Evolutionary conservation across 53 echinoderm and acorn worm species (phyloP), one percentile per base, ranked within the genome.

Genomic region (Henricia sp.): DNA sequence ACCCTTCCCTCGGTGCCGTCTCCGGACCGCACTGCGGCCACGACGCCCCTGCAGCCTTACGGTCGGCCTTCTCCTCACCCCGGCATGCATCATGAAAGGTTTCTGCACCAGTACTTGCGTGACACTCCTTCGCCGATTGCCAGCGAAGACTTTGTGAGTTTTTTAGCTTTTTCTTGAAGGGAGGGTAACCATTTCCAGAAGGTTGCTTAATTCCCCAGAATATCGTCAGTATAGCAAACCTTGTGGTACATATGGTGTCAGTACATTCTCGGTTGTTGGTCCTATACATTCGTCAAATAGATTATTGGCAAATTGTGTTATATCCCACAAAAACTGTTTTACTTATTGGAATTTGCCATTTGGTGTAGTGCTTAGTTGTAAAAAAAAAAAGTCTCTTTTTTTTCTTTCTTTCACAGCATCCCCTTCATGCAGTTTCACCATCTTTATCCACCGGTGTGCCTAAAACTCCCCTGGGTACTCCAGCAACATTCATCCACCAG

Each of bases 91-190:
- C n/a, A n/a, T 13, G 84, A 65, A 30, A 64, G 80, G 64, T 50
- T 80, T 48, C 28, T 50, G 63, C 70, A 65, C 28, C 57, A 29
- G 29, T 77, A 55, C 37, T 2, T 85, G 29, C 52, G 65, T 24
- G 83, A 88, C 28, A 84, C 85, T 43, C 86, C 72, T 29, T 91
- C 93, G 3, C 72, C 89, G 14, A 82, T 77, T 40, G 86, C 91
- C 33, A 93, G 95, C 77, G 95, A 95, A 42, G 93, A 95, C 50
- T 93, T 93, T 89, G 95, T 95, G 69, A 95, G 93, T 90, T 37
- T 56, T 6, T 53, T 6, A 3, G 3, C 42, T 59, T 6, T n/a
- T 54, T 40, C 21, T 66, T n/a, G n/a, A n/a, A n/a, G n/a, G n/a
- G n/a, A n/a, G n/a, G n/a, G n/a, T n/a, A n/a, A n/a, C n/a, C n/a